Evolutionary conservation across 2,888 invertebrate species (phyloP), one percentile per base, ranked within the genome.

Genomic region (Coleophora flavipennella): DNA sequence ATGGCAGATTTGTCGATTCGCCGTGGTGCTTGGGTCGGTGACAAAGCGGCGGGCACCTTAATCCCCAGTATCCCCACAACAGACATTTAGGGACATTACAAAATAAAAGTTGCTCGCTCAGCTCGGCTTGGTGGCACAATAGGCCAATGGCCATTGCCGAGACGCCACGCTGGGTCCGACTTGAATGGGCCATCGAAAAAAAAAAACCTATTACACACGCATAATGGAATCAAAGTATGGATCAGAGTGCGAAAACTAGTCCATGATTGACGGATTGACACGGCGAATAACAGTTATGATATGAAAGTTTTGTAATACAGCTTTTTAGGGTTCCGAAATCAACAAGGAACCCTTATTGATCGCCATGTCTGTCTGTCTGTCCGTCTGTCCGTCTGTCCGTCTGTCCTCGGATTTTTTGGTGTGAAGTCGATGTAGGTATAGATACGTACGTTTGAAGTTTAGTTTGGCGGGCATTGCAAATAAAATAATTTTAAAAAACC

Each of bases 141-240:
- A 11, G 29, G 29, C 20, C 11, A 29, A n/a, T 81, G 49, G 69
- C 74, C 74, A 81, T 80, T 83, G 73, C 81, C 69, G 71, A 65
- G 74, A 62, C 70, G 62, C 67, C 84, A 79, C 71, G 83, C 83
- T 80, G 83, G 39, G 80, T 57, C 60, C 59, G 58, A 60, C 54
- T 67, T 81, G 79, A 84, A 84, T 84, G 84, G 78, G 64, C 69
- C 54, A 67, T 48, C 64, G 70, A 61, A 66, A 67, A 81, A 83
- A 81, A 83, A 81, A 84, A 80, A 84, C 69, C 73, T 83, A 84
- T 83, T 81, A 83, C 80, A 67, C 70, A 72, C 78, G 76, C 76
- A 77, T 79, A 79, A 79, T 76, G 67, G 74, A 51, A 53, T 55
- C 63, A 67, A 72, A 61, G 67, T 67, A 67, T 63, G 57, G 59